phyloP scores from a whole-genome alignment of 1,140 invertebrate genomes.

The Scaptomyza hsui region DNA sequence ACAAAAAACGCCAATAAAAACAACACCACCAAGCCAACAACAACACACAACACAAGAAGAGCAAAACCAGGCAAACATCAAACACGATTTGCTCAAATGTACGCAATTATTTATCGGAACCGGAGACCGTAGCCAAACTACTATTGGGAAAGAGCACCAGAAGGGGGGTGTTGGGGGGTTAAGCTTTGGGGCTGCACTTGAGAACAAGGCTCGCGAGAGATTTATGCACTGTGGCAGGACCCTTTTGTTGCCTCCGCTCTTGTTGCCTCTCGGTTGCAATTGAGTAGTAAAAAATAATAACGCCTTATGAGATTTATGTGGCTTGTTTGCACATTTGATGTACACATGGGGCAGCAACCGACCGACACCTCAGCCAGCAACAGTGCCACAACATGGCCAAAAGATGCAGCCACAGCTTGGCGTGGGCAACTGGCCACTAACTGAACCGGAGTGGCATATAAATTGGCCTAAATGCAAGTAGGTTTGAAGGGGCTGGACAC shows the following conservation, averaged over 20 bases:
- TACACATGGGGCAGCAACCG: slow-evolving; percentile 39
- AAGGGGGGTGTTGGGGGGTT: not conserved
- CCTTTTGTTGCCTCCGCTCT: slow-evolving; percentile 47
- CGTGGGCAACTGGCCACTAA: slow-evolving; percentile 14
- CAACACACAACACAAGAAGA: slow-evolving; percentile 45
- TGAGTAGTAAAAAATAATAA: slow-evolving; percentile 83
- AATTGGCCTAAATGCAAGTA: slow-evolving; percentile 56
- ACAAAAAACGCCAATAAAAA: slow-evolving; percentile 59
- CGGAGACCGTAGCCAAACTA: slow-evolving; percentile 57
- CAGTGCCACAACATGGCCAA: slow-evolving; percentile 20
- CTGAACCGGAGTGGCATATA: slow-evolving; percentile 61
- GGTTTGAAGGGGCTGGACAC: slow-evolving; percentile 37
- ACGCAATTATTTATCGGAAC: slow-evolving; percentile 82
- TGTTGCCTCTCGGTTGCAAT: slow-evolving; percentile 55
- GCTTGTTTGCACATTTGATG: slow-evolving; percentile 82
- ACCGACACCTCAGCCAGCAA: slow-evolving; percentile 54
- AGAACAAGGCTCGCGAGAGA: slow-evolving; percentile 46
- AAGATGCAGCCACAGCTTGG: slow-evolving; percentile 33
- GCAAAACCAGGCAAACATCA: slow-evolving; percentile 77
- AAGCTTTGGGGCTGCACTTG: slow-evolving; percentile 49
- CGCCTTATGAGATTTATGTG: slow-evolving; percentile 81
- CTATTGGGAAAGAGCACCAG: slow-evolving; percentile 42
- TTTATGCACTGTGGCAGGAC: slow-evolving; percentile 56
- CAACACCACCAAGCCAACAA: slow-evolving; percentile 12
- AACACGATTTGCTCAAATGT: slow-evolving; percentile 83